Conservation (phyloP, 2,888 invertebrate genomes). For the Yponomeuta evonymella region DNA sequence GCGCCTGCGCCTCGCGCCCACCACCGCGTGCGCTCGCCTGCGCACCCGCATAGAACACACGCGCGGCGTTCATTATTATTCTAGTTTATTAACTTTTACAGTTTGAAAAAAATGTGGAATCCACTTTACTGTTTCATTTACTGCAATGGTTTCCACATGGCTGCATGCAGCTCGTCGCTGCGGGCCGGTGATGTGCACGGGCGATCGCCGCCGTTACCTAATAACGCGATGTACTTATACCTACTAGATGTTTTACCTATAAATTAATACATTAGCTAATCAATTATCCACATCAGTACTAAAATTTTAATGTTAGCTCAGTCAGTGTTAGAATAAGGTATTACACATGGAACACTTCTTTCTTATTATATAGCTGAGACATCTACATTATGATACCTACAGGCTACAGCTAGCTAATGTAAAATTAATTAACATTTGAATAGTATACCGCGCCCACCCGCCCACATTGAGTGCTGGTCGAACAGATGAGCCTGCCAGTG, state of each 20-base stretch:
- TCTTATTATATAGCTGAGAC: too few relatives aligned
- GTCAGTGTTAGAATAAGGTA: too few relatives aligned
- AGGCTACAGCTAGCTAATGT: too few relatives aligned
- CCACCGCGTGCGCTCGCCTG: constrained; percentile 27
- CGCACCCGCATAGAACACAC: constrained; percentile 45
- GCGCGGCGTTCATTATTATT: constrained; percentile 52
- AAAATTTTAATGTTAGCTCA: too few relatives aligned
- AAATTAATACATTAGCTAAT: not conserved
- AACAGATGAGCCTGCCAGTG: too few relatives aligned
- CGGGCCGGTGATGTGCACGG: constrained; percentile 12
- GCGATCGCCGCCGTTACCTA: constrained; percentile 11
- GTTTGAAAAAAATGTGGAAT: constrained; percentile 51
- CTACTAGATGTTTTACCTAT: constrained; percentile 1
- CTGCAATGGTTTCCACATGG: constrained; percentile 51
- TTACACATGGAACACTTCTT: too few relatives aligned
- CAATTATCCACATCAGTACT: too few relatives aligned
- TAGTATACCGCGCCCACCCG: too few relatives aligned
- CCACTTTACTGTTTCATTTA: constrained; percentile 45
- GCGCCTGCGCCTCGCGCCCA: constrained; percentile 8
- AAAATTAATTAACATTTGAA: too few relatives aligned
- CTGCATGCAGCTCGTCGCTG: constrained; percentile 24
- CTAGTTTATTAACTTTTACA: constrained; percentile 61
- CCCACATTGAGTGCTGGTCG: too few relatives aligned
- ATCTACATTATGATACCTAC: too few relatives aligned
- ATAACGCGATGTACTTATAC: not conserved